Evolutionary conservation across 2,888 invertebrate species (phyloP).

Genomic region (Malachius bipustulatus): DNA sequence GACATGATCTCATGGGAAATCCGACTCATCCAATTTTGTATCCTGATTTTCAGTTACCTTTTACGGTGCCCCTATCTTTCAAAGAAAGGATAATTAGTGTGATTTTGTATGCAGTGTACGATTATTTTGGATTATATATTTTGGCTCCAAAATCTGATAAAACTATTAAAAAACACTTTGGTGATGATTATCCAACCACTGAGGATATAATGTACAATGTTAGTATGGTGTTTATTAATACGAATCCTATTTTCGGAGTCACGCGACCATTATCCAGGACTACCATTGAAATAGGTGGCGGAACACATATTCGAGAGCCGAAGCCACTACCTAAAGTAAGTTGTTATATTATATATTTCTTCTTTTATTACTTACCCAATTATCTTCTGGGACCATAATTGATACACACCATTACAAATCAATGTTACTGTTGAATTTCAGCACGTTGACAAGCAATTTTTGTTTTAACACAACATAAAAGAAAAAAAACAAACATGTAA

Average conservation of each 20-base stretch:
- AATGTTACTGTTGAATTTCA: too few relatives aligned
- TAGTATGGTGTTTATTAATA: conserved; percentile 36
- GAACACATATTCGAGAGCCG: conserved; percentile 33
- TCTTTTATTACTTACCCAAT: too few relatives aligned
- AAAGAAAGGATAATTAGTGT: conserved; percentile 24
- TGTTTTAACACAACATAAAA: too few relatives aligned
- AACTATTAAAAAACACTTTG: conserved; percentile 20
- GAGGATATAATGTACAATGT: conserved; percentile 23
- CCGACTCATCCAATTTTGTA: conserved; percentile 42
- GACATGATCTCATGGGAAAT: conserved; percentile 42
- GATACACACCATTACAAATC: too few relatives aligned
- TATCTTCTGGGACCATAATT: too few relatives aligned
- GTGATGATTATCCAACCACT: conserved; percentile 15
- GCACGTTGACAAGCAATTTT: too few relatives aligned
- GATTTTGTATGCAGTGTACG: too few relatives aligned
- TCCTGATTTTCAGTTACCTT: conserved; percentile 40
- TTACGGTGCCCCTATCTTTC: conserved; percentile 34
- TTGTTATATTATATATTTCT: too few relatives aligned
- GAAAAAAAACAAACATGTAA: too few relatives aligned
- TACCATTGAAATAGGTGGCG: conserved; percentile 34
- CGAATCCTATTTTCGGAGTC: conserved; percentile 31
- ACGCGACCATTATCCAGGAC: conserved; percentile 35
- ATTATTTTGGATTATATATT: conserved; percentile 4
- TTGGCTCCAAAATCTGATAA: conserved; percentile 13
- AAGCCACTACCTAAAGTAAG: conserved; percentile 35